These are phyloP conservation scores for Caenorhabditis parvicauda DNA, from an alignment of 2,888 invertebrate genomes.

Conservation along the genomic window DNA sequence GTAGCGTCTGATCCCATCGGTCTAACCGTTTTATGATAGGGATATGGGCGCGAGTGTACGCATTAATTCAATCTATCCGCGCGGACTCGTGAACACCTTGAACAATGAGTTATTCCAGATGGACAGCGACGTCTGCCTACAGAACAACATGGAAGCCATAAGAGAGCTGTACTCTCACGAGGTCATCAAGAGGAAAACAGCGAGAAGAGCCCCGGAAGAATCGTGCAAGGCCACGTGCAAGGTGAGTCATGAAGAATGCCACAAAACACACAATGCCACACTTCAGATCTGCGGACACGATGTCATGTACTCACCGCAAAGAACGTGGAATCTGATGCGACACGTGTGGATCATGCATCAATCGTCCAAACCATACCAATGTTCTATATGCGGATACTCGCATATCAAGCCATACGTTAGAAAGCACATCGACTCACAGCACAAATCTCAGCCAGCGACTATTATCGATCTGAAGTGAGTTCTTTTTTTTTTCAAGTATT, in stretches of 20 bases:
- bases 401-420: slow-evolving; percentile 30
- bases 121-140: no score
- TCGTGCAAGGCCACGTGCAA: slow-evolving; percentile 16
- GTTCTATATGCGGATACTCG: slow-evolving; percentile 24
- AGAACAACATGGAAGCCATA: background rate
- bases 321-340: slow-evolving; percentile 30
- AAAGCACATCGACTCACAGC: slow-evolving; percentile 25
- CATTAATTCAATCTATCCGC: no score
- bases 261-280: slow-evolving; percentile 2
- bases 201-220: slow-evolving; percentile 14
- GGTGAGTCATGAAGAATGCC: background rate
- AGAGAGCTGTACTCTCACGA: slow-evolving; percentile 15
- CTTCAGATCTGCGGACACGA: slow-evolving; percentile 27
- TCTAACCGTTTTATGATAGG: no score
- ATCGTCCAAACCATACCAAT: slow-evolving; percentile 26
- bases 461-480: slow-evolving; percentile 23
- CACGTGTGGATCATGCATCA: slow-evolving; percentile 34
- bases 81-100: no score
- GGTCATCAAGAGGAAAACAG: slow-evolving; percentile 13
- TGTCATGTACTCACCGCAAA: slow-evolving; percentile 28
- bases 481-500: background rate
- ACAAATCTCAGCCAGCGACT: slow-evolving; percentile 17
- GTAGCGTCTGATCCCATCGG: no score
- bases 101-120: no score
- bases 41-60: no score